A percentile compares a stretch with the other conserved stretches of the same genome.
Conservation (phyloP, 2,113 vertebrate genomes). For the Calidris pugnax region DNA sequence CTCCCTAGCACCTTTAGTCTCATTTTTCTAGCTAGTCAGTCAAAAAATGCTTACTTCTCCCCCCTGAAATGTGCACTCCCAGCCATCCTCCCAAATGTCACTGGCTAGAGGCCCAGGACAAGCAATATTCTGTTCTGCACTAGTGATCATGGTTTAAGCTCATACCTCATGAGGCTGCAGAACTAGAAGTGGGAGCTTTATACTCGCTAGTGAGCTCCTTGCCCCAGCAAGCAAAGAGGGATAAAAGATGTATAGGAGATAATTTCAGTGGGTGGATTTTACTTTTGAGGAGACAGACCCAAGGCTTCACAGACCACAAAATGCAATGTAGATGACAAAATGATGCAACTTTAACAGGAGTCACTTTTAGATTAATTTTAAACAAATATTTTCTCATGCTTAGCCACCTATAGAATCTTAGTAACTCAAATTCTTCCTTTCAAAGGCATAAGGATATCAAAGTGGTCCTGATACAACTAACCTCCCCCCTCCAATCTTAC, state of each 20-base stretch:
- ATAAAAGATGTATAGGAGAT: background rate
- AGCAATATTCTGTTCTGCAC: background rate
- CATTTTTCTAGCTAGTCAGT: background rate
- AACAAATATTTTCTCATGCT: background rate
- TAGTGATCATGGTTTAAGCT: constrained; percentile 26
- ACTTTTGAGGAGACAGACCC: background rate
- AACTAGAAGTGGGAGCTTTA: background rate
- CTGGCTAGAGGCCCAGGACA: constrained; percentile 47
- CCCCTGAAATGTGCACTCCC: background rate
- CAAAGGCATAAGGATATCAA: background rate
- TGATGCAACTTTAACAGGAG: background rate
- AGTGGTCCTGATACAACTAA: background rate
- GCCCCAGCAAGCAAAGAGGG: background rate
- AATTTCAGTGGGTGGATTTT: background rate
- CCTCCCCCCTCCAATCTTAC: background rate
- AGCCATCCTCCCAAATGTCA: constrained; percentile 35
- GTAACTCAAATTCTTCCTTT: background rate
- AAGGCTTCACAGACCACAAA: background rate
- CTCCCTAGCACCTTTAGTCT: background rate
- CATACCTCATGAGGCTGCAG: background rate
- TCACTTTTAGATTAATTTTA: background rate
- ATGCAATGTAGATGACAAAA: background rate
- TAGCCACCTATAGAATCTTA: background rate
- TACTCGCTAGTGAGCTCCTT: background rate
- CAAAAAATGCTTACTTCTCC: background rate